Base-by-base conservation (phyloP, 2,113 vertebrate genomes). In the Pelobates fuscus region DNA sequence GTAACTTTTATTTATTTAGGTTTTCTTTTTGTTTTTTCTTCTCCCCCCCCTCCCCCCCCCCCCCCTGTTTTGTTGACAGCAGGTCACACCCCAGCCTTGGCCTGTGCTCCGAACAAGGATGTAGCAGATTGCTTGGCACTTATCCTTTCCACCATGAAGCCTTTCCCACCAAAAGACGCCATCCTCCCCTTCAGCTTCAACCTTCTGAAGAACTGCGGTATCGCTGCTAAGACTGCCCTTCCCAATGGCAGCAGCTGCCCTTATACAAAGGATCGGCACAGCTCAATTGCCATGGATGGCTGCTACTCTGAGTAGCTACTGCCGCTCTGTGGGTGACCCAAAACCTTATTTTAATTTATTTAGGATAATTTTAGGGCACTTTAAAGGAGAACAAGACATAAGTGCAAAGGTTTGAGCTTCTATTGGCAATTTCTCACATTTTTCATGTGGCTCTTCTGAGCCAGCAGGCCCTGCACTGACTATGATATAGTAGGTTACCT, bases 71-170 rank as follows among this genome's bases (percentile, higher is more conserved):
- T 0, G 0, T 43, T 71, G 5, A 0, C 26, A 41, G 0, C 78
- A 93, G 97, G 96, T 83, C 94, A 94, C 84, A 99, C 96, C 62
- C 97, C 97, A 21, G 97, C 97, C 70, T 84, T 99, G 90, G 96
- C 97, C 3, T 99, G 97, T 1, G 96, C 97, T 44, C 94, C 97
- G 30, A 99, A 98, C 91, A 98, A 98, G 88, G 96, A 98, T 11
- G 96, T 98, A 57, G 97, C 97, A 0, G 94, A 98, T 86, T 99
- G 97, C 82, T 92, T 99, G 89, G 94, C 97, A 83, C 90, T 98
- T 81, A 99, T 99, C 89, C 95, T 99, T 67, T 97, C 97, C 91
- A 98, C 95, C 89, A 99, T 98, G 97, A 98, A 95, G 94, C 94
- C 94, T 92, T 98, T 96, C 86, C 92, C 94, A 78, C 94, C 93